Evolutionary conservation across 1,140 invertebrate species (phyloP).

Genomic region (Forficula auricularia): DNA sequence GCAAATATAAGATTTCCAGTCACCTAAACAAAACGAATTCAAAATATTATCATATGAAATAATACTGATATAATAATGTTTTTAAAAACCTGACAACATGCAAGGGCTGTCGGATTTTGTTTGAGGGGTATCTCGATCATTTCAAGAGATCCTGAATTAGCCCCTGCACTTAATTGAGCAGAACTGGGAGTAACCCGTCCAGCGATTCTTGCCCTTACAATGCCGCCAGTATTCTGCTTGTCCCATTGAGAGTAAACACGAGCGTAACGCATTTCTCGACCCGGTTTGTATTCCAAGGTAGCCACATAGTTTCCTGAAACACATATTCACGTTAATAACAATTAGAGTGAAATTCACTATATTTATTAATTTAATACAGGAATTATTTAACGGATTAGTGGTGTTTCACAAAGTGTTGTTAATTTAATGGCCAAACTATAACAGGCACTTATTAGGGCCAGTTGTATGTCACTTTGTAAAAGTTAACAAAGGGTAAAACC

Average conservation of each 20-base stretch:
- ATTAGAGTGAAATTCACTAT: too few species aligned
- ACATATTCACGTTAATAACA: too few species aligned
- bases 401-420: too few species aligned
- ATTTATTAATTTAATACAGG: too few species aligned
- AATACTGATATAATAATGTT: background rate
- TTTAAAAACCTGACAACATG: constrained; percentile 36
- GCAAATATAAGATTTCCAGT: constrained; percentile 42
- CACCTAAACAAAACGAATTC: constrained; percentile 23
- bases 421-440: too few species aligned
- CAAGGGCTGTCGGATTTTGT: constrained; percentile 33
- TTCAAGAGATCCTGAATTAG: constrained; percentile 27
- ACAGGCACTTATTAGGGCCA: too few species aligned
- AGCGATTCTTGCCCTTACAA: constrained; percentile 47
- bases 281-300: constrained; percentile 40
- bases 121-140: constrained; percentile 49
- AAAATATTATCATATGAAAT: background rate
- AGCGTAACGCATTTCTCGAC: constrained; percentile 35
- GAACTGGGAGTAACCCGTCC: constrained; percentile 44
- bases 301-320: constrained; percentile 41
- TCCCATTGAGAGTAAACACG: constrained; percentile 48
- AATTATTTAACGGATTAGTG: too few species aligned
- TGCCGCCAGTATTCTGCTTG: constrained; percentile 24
- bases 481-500: too few species aligned
- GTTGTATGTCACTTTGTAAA: too few species aligned
- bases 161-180: constrained; percentile 30